A percentile compares a stretch with the other conserved stretches of the same genome.
Evolutionary conservation across 2,888 invertebrate species (phyloP).

Genomic region (Athalia cordata): DNA sequence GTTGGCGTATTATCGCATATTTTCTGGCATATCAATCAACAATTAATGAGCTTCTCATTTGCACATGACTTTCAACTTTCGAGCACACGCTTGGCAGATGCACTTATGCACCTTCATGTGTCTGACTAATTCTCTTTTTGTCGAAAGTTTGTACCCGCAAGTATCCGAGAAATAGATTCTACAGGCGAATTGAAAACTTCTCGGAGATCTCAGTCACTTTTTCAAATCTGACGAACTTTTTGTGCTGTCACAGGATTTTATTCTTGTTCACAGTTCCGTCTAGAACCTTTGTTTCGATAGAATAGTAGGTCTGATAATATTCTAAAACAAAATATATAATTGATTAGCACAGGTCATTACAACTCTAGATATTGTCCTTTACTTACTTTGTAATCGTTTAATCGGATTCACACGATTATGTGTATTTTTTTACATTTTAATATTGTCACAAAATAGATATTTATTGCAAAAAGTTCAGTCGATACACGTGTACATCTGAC

Average conservation of each 20-base stretch:
- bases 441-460: not conserved
- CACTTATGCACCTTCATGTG: constrained; percentile 52
- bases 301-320: constrained; percentile 36
- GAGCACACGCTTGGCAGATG: constrained; percentile 54
- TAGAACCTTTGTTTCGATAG: not conserved
- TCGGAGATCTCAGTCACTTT: not conserved
- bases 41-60: constrained; percentile 53
- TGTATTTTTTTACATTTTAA: not conserved
- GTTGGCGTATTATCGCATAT: constrained; percentile 45
- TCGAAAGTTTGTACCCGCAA: constrained; percentile 41
- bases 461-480: too few species aligned
- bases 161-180: constrained; percentile 43
- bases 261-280: not conserved
- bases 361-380: not conserved
- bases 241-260: not conserved
- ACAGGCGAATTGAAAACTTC: not conserved
- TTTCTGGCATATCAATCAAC: constrained; percentile 53
- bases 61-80: constrained; percentile 52
- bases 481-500: too few species aligned
- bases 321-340: constrained; percentile 44
- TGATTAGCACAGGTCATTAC: constrained; percentile 5
- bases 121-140: constrained; percentile 48
- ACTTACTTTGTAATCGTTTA: constrained; percentile 39
- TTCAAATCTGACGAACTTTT: not conserved
- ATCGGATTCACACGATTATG: not conserved